phyloP scores from a whole-genome alignment of 1,140 invertebrate genomes.

The Platyscapa corneri region DNA sequence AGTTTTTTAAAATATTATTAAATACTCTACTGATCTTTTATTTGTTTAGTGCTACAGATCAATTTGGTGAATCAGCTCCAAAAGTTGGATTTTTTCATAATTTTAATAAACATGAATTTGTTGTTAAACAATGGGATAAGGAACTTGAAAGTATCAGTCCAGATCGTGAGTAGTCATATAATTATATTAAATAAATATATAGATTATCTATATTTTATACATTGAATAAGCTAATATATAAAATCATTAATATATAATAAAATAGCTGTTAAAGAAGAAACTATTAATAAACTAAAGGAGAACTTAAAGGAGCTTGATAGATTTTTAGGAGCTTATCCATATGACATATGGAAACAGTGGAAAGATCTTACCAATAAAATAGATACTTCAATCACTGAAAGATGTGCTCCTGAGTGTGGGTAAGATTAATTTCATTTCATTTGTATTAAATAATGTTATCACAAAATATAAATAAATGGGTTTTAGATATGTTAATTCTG shows the following conservation, averaged over 20 bases:
- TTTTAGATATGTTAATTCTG: conserved; percentile 75
- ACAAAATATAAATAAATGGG: not conserved
- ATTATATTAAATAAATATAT: conserved; percentile 2
- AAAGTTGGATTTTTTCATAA: conserved; percentile 93
- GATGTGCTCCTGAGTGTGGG: conserved; percentile 69
- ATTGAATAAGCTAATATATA: conserved; percentile 12
- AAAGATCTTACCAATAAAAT: conserved; percentile 80
- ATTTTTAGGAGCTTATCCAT: conserved; percentile 93
- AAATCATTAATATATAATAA: conserved; percentile 25
- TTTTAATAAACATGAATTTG: conserved; percentile 87
- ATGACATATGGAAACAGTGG: conserved; percentile 92
- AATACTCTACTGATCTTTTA: not conserved
- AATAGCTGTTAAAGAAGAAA: conserved; percentile 76
- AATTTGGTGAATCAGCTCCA: conserved; percentile 77
- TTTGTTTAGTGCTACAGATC: conserved; percentile 74
- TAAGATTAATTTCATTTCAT: conserved; percentile 43
- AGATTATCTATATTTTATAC: not conserved
- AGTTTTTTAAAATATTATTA: not conserved
- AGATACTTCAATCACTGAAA: conserved; percentile 58
- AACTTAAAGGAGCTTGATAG: conserved; percentile 88
- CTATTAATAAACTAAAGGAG: conserved; percentile 78
- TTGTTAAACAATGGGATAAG: conserved; percentile 91
- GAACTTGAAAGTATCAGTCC: conserved; percentile 80
- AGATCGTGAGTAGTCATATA: conserved; percentile 67
- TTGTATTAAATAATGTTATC: not conserved